phyloP scores from a whole-genome alignment of 2,113 vertebrate species.

The Lasiurus cinereus region DNA sequence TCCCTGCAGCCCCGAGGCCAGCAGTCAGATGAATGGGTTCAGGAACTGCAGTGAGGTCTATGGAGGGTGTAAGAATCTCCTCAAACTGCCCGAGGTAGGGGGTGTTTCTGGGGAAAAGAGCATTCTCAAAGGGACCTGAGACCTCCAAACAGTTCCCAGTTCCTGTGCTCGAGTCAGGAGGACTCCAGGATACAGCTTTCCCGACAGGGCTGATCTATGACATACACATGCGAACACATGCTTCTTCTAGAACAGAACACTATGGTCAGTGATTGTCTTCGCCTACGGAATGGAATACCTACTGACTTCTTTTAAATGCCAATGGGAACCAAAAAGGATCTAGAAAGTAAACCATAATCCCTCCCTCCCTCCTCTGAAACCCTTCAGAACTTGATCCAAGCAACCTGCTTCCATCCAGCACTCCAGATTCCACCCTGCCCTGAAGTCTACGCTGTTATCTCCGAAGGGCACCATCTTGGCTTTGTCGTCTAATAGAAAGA shows the following conservation, averaged over 20 bases:
- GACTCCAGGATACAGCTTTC: background rate
- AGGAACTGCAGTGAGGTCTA: background rate
- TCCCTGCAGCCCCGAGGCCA: background rate
- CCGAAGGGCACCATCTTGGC: accelerated
- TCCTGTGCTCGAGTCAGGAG: background rate
- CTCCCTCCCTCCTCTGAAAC: background rate
- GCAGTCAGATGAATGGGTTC: background rate
- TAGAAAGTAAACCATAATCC: background rate
- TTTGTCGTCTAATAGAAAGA: background rate
- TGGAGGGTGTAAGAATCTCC: background rate
- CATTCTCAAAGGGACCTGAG: background rate
- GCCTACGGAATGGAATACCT: background rate
- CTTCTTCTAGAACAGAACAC: background rate
- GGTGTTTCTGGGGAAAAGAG: background rate
- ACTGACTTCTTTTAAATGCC: background rate
- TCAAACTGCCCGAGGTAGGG: background rate
- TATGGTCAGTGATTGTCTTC: background rate
- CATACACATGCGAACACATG: background rate
- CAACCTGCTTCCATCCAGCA: too few species aligned
- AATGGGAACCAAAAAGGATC: background rate
- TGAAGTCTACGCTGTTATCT: background rate
- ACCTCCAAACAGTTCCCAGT: background rate
- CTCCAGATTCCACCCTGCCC: background rate
- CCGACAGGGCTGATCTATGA: background rate
- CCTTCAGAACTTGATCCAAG: background rate